Evolutionary conservation across 2,888 invertebrate species (phyloP), one percentile per base, ranked within the genome.

Genomic region (Lasius fuliginosus): DNA sequence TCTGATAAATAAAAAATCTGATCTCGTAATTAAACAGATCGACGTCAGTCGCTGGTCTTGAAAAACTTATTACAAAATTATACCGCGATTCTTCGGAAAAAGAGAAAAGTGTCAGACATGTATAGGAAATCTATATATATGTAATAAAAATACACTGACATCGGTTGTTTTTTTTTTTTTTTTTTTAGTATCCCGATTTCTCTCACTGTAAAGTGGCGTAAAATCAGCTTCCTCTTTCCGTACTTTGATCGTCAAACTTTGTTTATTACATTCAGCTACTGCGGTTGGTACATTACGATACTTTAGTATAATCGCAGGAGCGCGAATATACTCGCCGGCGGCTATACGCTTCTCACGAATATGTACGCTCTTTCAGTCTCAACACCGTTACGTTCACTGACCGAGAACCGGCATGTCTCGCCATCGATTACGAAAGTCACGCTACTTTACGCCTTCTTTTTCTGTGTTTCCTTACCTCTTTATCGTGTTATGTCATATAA

Each of bases 311-410:
- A 79, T 79, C 49, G 53, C 46, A 27, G 68, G 36, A 46, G 58
- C 15, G 42, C 56, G 40, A 77, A 68, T 67, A 46, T 53, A 36
- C 36, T 68, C 42, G 69, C 69, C 71, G 3, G 36, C 33, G 60
- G 60, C 71, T n/a, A 46, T 6, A 36, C 42, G 46, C 46, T 71
- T 12, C 42, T 60, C 73, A 8, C 49, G 74, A 73, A 60, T 53
- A 46, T 27, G 68, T 81, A 76, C 82, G 73, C 68, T 84, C 81
- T 85, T 83, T 83, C 64, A 40, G 62, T 12, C 42, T 71, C 83
- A 85, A 87, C 87, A 91, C 92, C 92, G 93, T 92, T 93, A 93
- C 93, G 93, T 93, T 93, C 93, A 93, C 91, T 93, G 93, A 93
- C 92, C 93, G 92, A 91, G 89, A 91, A 90, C 88, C 77, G 73